Conservation (phyloP, 2,888 invertebrate genomes). For the Agrotis ipsilon region DNA sequence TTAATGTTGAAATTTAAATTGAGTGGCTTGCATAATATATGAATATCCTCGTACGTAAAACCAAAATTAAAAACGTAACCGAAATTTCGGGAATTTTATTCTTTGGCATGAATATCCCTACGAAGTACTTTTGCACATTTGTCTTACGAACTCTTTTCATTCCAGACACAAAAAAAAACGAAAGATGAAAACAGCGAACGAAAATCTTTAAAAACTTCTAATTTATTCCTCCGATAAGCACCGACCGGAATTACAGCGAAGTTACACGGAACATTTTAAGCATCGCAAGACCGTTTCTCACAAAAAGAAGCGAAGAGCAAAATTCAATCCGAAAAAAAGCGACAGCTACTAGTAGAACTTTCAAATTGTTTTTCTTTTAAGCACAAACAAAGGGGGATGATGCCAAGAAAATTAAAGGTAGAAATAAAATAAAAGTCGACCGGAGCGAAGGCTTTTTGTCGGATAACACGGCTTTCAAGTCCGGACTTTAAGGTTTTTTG, state of each 20-base stretch:
- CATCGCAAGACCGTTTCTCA: slow-evolving; percentile 49
- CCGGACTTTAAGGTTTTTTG: slow-evolving; percentile 37
- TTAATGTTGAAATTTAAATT: slow-evolving; percentile 42
- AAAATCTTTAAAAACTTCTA: slow-evolving; percentile 34
- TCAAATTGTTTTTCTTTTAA: slow-evolving; percentile 81
- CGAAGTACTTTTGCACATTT: not conserved
- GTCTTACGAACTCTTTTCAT: not conserved
- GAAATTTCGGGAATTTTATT: not conserved
- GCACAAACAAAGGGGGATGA: slow-evolving; percentile 76
- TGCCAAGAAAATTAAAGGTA: slow-evolving; percentile 77
- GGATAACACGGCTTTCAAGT: slow-evolving; percentile 36
- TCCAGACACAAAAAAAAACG: not conserved
- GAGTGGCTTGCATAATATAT: slow-evolving; percentile 36
- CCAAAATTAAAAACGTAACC: not conserved
- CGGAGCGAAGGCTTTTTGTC: slow-evolving; percentile 65
- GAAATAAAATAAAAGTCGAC: slow-evolving; percentile 77
- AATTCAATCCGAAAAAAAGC: slow-evolving; percentile 73
- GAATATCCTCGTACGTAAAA: slow-evolving; percentile 18
- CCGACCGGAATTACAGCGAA: slow-evolving; percentile 43
- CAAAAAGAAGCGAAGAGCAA: slow-evolving; percentile 69
- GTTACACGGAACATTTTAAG: slow-evolving; percentile 48
- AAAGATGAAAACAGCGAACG: not conserved
- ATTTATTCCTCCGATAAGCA: slow-evolving; percentile 49
- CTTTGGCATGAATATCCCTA: not conserved
- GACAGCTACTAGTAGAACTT: slow-evolving; percentile 70